A percentile compares a stretch with the other conserved stretches of the same genome.
Conservation (phyloP, 2,888 invertebrate genomes). For the Leucozona laternaria region DNA sequence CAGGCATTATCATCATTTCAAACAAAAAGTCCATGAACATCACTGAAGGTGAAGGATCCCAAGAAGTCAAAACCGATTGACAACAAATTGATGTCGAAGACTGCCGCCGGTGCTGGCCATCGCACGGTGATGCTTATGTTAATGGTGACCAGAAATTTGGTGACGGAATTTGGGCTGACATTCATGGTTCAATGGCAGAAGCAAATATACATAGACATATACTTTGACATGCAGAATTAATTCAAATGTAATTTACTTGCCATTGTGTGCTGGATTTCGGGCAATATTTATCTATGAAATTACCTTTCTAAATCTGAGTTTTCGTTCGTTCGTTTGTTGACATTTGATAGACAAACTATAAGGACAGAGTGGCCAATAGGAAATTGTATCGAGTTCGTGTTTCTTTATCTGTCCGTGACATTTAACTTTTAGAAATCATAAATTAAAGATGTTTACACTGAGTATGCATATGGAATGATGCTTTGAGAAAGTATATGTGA, state of each 20-base stretch:
- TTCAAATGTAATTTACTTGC: slow-evolving; percentile 72
- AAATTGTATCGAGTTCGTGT: slow-evolving; percentile 37
- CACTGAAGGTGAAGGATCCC: not conserved
- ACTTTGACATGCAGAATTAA: slow-evolving; percentile 70
- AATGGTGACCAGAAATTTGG: slow-evolving; percentile 58
- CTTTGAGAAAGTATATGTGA: too few species aligned
- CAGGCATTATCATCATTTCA: slow-evolving; percentile 27
- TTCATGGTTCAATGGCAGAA: slow-evolving; percentile 61
- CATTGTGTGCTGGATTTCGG: slow-evolving; percentile 53
- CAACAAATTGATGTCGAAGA: slow-evolving; percentile 53
- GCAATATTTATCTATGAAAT: slow-evolving; percentile 68
- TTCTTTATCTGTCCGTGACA: slow-evolving; percentile 37
- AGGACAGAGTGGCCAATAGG: not conserved
- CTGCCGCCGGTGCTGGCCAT: not conserved
- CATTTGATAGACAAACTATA: slow-evolving; percentile 32
- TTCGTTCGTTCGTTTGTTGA: slow-evolving; percentile 25
- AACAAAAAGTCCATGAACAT: not conserved
- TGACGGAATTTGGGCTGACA: slow-evolving; percentile 58
- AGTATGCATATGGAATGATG: too few species aligned
- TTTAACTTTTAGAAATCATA: slow-evolving; percentile 26
- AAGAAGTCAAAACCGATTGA: slow-evolving; percentile 15
- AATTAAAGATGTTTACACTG: not conserved
- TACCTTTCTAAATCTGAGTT: slow-evolving; percentile 56
- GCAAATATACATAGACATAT: slow-evolving; percentile 15
- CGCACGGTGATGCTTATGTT: too few species aligned